Conservation (phyloP, 1,140 invertebrate genomes). For the Penaeus japonicus region DNA sequence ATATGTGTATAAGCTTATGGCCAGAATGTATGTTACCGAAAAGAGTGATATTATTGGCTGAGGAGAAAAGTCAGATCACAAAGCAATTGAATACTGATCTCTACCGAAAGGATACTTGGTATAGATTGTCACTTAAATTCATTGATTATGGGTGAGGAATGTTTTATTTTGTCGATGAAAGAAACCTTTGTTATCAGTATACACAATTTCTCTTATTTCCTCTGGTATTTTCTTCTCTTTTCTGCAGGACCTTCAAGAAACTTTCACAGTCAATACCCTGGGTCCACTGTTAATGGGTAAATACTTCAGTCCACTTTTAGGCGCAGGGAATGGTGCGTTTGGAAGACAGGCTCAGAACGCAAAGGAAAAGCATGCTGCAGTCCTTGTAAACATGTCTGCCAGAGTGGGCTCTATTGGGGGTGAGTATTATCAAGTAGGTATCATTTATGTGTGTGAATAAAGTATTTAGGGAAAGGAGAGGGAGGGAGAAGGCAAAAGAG, state of each 20-base stretch:
- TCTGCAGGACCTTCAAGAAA: constrained; percentile 60
- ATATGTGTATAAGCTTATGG: too few species aligned
- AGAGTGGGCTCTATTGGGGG: constrained; percentile 64
- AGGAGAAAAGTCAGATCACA: too few species aligned
- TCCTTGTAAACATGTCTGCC: constrained; percentile 64
- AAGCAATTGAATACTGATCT: too few species aligned
- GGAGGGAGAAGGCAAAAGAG: too few species aligned
- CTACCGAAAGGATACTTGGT: too few species aligned
- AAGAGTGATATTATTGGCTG: too few species aligned
- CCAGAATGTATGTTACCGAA: too few species aligned
- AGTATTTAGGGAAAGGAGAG: too few species aligned
- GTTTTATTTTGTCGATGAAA: too few species aligned
- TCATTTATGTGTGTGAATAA: not conserved
- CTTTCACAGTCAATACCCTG: constrained; percentile 61
- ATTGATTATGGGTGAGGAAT: too few species aligned
- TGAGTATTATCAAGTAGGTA: constrained; percentile 34
- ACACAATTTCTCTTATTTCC: not conserved
- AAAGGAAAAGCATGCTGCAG: constrained; percentile 61
- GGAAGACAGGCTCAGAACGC: constrained; percentile 59
- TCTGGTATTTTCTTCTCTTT: not conserved
- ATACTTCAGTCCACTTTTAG: constrained; percentile 61
- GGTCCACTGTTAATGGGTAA: constrained; percentile 64
- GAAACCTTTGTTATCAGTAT: not conserved
- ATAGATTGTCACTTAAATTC: too few species aligned
- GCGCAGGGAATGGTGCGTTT: constrained; percentile 61